Conservation (phyloP, 2,113 vertebrate genomes). For the Pelvicachromis taeniatus region DNA sequence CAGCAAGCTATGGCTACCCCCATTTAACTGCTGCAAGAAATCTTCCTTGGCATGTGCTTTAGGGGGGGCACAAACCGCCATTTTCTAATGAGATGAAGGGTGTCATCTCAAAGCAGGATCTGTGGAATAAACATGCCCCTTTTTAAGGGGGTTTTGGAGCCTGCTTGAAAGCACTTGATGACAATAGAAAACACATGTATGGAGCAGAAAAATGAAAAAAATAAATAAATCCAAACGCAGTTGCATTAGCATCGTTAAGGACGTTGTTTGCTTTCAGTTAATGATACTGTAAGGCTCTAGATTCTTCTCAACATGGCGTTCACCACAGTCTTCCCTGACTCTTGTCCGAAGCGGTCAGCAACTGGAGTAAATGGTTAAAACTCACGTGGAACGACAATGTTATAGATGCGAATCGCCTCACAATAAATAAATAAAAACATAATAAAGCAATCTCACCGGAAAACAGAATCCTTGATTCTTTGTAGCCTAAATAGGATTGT, state of each 20-base stretch:
- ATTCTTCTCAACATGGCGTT: constrained; percentile 68
- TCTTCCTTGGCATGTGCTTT: constrained; percentile 11
- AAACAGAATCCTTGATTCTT: constrained; percentile 42
- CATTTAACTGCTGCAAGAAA: neutral
- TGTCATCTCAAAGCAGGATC: constrained; percentile 33
- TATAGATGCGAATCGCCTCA: neutral
- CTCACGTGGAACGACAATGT: neutral
- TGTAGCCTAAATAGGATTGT: constrained; percentile 24
- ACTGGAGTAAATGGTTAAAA: neutral
- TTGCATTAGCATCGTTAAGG: neutral
- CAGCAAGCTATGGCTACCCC: neutral
- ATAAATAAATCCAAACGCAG: neutral
- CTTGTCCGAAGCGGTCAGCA: constrained; percentile 35
- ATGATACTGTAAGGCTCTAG: constrained; percentile 9
- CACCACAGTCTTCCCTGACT: constrained; percentile 47
- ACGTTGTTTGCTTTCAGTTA: neutral
- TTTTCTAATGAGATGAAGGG: constrained; percentile 63
- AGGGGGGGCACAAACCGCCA: constrained; percentile 58
- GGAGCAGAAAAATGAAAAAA: neutral
- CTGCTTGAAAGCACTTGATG: neutral
- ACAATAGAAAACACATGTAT: neutral
- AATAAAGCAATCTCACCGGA: constrained; percentile 59
- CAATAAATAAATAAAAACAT: neutral
- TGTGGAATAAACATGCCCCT: neutral
- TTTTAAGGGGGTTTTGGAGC: neutral